These are phyloP conservation scores for Hucho hucho DNA, from an alignment of 2,113 vertebrate genomes.

Conservation along the genomic window DNA sequence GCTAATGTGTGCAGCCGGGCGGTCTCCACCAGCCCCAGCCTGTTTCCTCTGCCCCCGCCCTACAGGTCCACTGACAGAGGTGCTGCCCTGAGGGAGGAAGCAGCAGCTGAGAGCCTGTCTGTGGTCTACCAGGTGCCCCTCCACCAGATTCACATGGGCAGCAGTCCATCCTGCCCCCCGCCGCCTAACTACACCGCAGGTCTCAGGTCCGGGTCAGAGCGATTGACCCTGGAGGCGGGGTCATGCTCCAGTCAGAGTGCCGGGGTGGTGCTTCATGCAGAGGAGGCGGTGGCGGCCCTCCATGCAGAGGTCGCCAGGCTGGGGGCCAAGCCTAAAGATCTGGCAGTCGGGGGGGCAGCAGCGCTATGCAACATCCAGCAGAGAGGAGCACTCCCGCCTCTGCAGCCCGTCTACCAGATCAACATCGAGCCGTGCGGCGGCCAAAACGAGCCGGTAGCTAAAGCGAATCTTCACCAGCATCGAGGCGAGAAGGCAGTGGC, in stretches of 20 bases:
- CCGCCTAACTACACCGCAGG: neutral
- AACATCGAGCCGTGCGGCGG: slow-evolving; percentile 54
- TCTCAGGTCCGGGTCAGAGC: slow-evolving; percentile 49
- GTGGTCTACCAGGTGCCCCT: slow-evolving; percentile 64
- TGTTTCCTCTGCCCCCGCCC: slow-evolving; percentile 71
- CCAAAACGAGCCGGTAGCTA: slow-evolving; percentile 35
- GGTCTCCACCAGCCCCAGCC: slow-evolving; percentile 88
- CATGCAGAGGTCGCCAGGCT: slow-evolving; percentile 50
- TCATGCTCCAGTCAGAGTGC: slow-evolving; percentile 48
- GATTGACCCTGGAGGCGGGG: slow-evolving; percentile 51
- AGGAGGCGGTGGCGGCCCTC: slow-evolving; percentile 32
- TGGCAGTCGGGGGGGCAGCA: neutral
- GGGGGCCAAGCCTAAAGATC: slow-evolving; percentile 50
- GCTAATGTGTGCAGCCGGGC: slow-evolving; percentile 79
- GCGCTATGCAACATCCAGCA: slow-evolving; percentile 54
- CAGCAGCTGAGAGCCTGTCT: slow-evolving; percentile 66
- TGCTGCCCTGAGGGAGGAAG: slow-evolving; percentile 56
- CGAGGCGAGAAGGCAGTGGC: slow-evolving; percentile 26
- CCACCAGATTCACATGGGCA: slow-evolving; percentile 23
- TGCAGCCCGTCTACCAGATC: slow-evolving; percentile 72
- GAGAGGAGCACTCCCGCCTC: slow-evolving; percentile 39
- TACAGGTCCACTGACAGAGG: slow-evolving; percentile 43
- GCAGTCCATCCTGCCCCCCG: neutral
- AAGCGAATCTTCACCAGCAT: neutral
- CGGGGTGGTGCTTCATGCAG: slow-evolving; percentile 41